phyloP scores from a whole-genome alignment of 64 coral and sea anemone genomes.

The Orbicella faveolata region DNA sequence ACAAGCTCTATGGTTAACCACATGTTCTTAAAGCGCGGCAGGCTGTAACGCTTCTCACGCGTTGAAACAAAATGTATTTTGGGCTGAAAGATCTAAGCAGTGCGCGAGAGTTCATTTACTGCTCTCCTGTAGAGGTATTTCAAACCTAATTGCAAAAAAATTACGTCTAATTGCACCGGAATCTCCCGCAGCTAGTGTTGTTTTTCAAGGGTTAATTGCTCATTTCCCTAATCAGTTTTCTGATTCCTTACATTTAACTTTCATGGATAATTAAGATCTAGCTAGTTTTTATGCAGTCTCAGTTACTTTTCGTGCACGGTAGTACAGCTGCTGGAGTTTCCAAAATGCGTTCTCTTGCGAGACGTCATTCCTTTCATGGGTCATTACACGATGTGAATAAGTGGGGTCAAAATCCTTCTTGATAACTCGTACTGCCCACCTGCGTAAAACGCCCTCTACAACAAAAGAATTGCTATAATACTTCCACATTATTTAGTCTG shows the following conservation, averaged over 20 bases:
- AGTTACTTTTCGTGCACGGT: too few relatives aligned
- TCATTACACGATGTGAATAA: slow-evolving; percentile 19
- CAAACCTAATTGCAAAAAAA: slow-evolving; percentile 30
- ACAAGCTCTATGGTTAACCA: neutral
- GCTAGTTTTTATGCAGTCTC: neutral
- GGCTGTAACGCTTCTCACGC: neutral
- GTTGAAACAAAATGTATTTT: neutral
- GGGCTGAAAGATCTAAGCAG: slow-evolving; percentile 6
- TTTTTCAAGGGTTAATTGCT: neutral
- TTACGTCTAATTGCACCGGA: slow-evolving; percentile 12
- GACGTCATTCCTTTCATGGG: neutral
- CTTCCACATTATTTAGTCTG: neutral
- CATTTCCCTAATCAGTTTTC: neutral
- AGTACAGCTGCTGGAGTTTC: neutral
- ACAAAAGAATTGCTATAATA: neutral
- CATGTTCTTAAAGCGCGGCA: neutral
- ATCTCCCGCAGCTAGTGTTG: slow-evolving; percentile 4
- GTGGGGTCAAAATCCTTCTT: slow-evolving; percentile 8
- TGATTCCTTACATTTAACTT: neutral
- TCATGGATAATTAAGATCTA: neutral
- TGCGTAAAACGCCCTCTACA: neutral
- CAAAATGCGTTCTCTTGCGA: neutral
- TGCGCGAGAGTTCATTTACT: neutral
- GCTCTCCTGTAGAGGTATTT: slow-evolving; percentile 14
- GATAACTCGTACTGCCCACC: slow-evolving; percentile 10